Conservation (phyloP, 2,797 vertebrate species). For the Notoglanidium macrostoma region DNA sequence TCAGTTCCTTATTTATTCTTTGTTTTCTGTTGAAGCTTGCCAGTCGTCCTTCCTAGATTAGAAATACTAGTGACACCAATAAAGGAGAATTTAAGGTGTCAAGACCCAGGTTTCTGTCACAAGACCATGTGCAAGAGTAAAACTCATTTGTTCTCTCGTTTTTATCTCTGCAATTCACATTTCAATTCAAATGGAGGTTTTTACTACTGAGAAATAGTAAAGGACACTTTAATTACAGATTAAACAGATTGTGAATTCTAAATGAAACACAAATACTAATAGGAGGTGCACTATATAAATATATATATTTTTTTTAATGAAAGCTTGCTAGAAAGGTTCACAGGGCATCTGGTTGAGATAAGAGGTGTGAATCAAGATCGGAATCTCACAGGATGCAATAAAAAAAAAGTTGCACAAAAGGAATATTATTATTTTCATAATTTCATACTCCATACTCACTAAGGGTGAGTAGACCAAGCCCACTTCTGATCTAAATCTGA, state of each 20-base stretch:
- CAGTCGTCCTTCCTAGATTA: slow-evolving; percentile 17
- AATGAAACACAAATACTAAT: not conserved
- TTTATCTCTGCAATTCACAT: not conserved
- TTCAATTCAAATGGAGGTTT: not conserved
- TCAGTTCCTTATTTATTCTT: slow-evolving; percentile 28
- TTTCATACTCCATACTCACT: not conserved
- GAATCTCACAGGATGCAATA: not conserved
- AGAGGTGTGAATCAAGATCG: not conserved
- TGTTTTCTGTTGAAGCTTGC: not conserved
- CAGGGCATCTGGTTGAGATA: not conserved
- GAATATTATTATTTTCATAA: not conserved
- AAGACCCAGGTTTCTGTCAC: not conserved
- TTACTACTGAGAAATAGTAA: not conserved
- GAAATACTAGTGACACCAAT: not conserved
- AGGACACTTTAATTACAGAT: not conserved
- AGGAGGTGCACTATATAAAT: not conserved
- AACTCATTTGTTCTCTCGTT: not conserved
- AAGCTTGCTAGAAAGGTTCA: not conserved
- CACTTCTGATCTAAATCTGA: not conserved
- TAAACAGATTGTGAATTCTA: not conserved
- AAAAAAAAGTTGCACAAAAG: not conserved
- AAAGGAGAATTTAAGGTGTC: not conserved
- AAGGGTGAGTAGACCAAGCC: not conserved
- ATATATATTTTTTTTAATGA: not conserved
- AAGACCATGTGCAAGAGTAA: not conserved